Conservation (phyloP, 2,888 invertebrate species). For the Caenorhabditis panamensis region DNA sequence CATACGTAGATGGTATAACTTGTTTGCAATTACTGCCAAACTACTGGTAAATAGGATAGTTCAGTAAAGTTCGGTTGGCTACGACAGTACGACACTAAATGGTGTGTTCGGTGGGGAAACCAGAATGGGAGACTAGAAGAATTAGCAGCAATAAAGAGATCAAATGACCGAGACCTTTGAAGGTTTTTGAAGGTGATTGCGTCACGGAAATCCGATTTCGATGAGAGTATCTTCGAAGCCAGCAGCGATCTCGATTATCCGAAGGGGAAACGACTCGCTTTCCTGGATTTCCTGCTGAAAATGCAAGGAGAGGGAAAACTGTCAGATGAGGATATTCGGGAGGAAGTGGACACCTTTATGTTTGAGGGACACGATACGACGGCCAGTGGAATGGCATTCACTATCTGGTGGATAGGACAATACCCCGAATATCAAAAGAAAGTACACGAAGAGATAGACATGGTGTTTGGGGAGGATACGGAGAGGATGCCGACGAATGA, state of each 20-base stretch:
- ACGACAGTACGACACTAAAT: conserved; percentile 2
- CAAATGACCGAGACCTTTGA: conserved; percentile 36
- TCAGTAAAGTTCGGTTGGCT: not conserved
- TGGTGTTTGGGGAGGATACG: conserved; percentile 57
- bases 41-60: not conserved
- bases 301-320: conserved; percentile 80
- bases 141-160: too few relatives aligned
- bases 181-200: conserved; percentile 63
- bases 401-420: conserved; percentile 81
- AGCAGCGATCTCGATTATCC: conserved; percentile 4
- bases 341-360: too few relatives aligned
- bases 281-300: conserved; percentile 83
- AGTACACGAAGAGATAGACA: conserved; percentile 67
- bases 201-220: conserved; percentile 79
- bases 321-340: conserved; percentile 82
- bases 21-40: not conserved
- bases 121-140: too few relatives aligned
- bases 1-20: not conserved
- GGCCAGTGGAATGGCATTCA: conserved; percentile 82
- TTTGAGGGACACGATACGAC: conserved; percentile 83
- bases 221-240: conserved; percentile 39
- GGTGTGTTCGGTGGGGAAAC: not conserved
- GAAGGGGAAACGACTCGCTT: conserved; percentile 76
- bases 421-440: conserved; percentile 81
- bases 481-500: conserved; percentile 78